phyloP scores from a whole-genome alignment of 2,797 vertebrate genomes.

The Tenualosa ilisha region DNA sequence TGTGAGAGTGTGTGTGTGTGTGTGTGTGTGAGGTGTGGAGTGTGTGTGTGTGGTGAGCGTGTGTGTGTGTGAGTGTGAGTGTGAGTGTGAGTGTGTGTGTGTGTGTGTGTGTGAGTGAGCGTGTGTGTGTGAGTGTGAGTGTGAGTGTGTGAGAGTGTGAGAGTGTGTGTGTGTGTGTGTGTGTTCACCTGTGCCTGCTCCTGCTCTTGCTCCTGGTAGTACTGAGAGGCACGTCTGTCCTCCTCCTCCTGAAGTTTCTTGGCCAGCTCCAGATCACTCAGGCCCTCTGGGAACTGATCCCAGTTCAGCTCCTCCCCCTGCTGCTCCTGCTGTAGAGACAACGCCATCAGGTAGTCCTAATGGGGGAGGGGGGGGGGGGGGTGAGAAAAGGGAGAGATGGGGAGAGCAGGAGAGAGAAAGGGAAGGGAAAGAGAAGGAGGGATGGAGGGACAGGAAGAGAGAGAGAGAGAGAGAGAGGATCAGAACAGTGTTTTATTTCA shows the following conservation, averaged over 20 bases:
- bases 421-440: neutral
- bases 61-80: neutral
- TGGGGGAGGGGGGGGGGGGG: neutral
- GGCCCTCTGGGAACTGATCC: slow-evolving; percentile 94
- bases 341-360: slow-evolving; percentile 97
- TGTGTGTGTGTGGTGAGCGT: neutral
- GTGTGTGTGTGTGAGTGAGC: neutral
- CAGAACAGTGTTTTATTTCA: too few relatives aligned
- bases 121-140: neutral
- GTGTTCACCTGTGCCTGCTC: slow-evolving; percentile 69
- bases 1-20: neutral
- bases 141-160: neutral
- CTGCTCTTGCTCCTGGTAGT: slow-evolving; percentile 97
- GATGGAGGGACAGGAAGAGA: too few relatives aligned
- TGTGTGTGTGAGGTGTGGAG: neutral
- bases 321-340: slow-evolving; percentile 98
- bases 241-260: slow-evolving; percentile 99
- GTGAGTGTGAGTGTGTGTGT: neutral
- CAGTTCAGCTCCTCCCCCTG: slow-evolving; percentile 91
- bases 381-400: neutral
- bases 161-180: neutral
- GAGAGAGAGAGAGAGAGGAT: neutral
- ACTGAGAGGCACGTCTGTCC: slow-evolving; percentile 92
- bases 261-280: slow-evolving; percentile 95
- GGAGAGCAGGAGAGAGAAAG: neutral